A percentile compares a stretch with the other conserved stretches of the same genome.
Evolutionary conservation across 2,888 invertebrate genomes (phyloP).

Genomic region (Cataglyphis altisquamis): DNA sequence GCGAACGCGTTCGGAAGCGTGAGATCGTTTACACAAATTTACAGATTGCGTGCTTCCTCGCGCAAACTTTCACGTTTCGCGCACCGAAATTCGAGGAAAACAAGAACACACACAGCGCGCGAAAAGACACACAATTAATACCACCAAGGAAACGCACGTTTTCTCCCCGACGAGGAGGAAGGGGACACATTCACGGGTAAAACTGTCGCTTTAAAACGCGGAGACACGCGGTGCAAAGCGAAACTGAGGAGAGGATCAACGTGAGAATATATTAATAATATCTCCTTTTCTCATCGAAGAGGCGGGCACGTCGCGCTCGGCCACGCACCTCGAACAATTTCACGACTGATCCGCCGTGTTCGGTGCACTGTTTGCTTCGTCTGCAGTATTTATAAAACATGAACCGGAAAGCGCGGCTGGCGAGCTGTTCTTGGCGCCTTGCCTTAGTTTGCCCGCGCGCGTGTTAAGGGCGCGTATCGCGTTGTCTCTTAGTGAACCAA

Average conservation of each 20-base stretch:
- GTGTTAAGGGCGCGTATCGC: conserved; percentile 60
- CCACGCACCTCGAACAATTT: conserved; percentile 64
- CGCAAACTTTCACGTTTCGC: neutral
- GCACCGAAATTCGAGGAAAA: conserved; percentile 6
- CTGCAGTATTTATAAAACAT: conserved; percentile 86
- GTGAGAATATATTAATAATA: neutral
- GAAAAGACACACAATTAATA: conserved; percentile 18
- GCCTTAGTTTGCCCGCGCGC: conserved; percentile 81
- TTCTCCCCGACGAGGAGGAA: neutral
- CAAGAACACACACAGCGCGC: neutral
- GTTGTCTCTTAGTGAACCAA: neutral
- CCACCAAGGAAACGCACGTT: neutral
- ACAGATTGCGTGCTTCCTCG: conserved; percentile 27
- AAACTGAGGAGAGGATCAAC: conserved; percentile 10
- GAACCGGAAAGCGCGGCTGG: conserved; percentile 84
- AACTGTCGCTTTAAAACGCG: neutral
- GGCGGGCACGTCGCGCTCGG: conserved; percentile 3
- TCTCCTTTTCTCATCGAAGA: neutral
- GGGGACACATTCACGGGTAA: neutral
- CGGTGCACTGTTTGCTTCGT: conserved; percentile 81
- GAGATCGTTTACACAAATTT: conserved; percentile 13
- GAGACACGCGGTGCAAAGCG: neutral
- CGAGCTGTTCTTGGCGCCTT: conserved; percentile 85
- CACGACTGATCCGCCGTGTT: conserved; percentile 71
- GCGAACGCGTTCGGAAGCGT: neutral